Evolutionary conservation across 2,888 invertebrate genomes (phyloP), one percentile per base, ranked within the genome.

Genomic region (Campoplex nolae): DNA sequence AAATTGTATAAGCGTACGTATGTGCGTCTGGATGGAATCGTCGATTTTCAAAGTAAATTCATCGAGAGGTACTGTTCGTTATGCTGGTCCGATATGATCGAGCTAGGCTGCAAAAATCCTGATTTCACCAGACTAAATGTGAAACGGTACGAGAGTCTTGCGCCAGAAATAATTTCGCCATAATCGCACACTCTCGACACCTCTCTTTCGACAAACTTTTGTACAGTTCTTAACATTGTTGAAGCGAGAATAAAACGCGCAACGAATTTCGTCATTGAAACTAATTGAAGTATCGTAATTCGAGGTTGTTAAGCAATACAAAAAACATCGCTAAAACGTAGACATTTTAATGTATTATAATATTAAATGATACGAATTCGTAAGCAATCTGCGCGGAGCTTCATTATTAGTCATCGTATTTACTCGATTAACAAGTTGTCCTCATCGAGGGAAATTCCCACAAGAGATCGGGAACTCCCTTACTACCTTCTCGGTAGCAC

Each of bases 131-230:
- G 80, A 56, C 54, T 75, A 51, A 7, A 28, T 56, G 48, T 42
- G 45, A 68, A 56, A 32, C 56, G 48, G 18, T 67, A 58, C 73
- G 74, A 83, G 80, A 77, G 67, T 86, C 65, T 86, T 84, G 77
- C 83, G 81, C 58, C 84, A 86, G 73, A 86, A 58, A 74, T 51
- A 76, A 78, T 86, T 86, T 77, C 86, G 84, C 84, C 86, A 84
- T 48, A 45, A 80, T 68, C 38, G n/a, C 67, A 35, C 70, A 38
- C 45, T 58, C 73, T 38, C 65, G 62, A 18, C 48, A 62, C 67
- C 48, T 23, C 48, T 23, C 48, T 51, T 16, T 67, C 38, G 28
- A 45, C 28, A 18, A 73, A 56, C 32, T 23, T 75, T 42, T 67
- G 54, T 48, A n/a, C 32, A 38, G 28, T 70, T 23, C 68, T 58